Evolutionary conservation across 1,140 invertebrate species (phyloP).

Genomic region (Lutraria rhynchaena): DNA sequence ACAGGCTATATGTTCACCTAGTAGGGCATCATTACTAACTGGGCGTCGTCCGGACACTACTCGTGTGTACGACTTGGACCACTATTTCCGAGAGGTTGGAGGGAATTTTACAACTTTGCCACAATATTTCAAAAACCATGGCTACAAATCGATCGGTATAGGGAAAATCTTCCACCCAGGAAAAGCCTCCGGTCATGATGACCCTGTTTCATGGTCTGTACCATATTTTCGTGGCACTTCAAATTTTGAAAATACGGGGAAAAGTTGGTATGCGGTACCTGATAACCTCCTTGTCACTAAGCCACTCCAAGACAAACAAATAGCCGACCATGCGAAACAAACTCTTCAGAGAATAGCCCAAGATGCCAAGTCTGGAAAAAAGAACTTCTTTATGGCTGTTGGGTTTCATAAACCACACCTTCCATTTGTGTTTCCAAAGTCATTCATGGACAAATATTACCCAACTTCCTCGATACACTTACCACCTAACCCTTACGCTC

Average conservation of each 20-base stretch:
- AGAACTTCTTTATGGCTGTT: constrained; percentile 91
- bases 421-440: constrained; percentile 90
- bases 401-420: constrained; percentile 96
- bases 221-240: constrained; percentile 46
- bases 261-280: constrained; percentile 25
- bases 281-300: not conserved
- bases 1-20: constrained; percentile 26
- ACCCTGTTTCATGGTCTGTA: constrained; percentile 54
- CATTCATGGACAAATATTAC: constrained; percentile 86
- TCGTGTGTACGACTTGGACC: constrained; percentile 29
- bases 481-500: constrained; percentile 60
- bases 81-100: constrained; percentile 29
- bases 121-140: constrained; percentile 59
- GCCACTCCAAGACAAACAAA: constrained; percentile 87
- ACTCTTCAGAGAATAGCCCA: constrained; percentile 43
- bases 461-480: constrained; percentile 28
- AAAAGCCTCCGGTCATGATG: constrained; percentile 20
- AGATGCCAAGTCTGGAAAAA: constrained; percentile 73
- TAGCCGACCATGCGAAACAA: constrained; percentile 85
- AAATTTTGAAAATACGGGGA: not conserved
- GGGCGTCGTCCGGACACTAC: constrained; percentile 61
- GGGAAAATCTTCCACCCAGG: constrained; percentile 71
- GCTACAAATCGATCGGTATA: constrained; percentile 42
- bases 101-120: constrained; percentile 57
- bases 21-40: constrained; percentile 61